Conservation (phyloP, 2,113 vertebrate species). For the Catharus bicknelli region DNA sequence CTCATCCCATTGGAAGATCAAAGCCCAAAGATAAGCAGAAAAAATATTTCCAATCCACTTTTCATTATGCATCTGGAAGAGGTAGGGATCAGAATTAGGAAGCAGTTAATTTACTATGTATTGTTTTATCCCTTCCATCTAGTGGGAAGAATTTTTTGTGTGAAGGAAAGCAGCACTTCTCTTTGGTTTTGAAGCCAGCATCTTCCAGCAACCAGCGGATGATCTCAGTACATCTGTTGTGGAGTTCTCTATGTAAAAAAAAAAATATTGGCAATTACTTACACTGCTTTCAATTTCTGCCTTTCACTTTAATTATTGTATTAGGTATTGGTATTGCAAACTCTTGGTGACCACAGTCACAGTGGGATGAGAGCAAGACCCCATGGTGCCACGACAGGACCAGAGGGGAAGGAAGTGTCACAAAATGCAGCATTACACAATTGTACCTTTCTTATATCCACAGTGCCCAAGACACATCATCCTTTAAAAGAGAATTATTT, state of each 20-base stretch:
- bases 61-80: background rate
- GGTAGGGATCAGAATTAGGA: background rate
- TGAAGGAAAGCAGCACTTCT: background rate
- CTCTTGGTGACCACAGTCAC: background rate
- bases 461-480: background rate
- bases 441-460: background rate
- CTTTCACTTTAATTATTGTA: background rate
- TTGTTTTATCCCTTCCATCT: background rate
- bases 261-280: background rate
- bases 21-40: background rate
- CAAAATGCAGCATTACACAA: background rate
- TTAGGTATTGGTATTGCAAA: background rate
- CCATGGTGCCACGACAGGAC: fast-evolving
- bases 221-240: background rate
- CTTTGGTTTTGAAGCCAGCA: background rate
- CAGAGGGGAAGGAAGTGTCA: background rate
- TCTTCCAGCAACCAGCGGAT: background rate
- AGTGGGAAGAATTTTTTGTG: background rate
- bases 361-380: background rate
- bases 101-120: background rate
- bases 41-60: background rate
- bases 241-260: background rate
- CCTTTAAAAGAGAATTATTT: background rate
- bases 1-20: background rate
- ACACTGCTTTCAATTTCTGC: background rate